phyloP scores from a whole-genome alignment of 2,797 vertebrate species.

The Spatula versicolor region DNA sequence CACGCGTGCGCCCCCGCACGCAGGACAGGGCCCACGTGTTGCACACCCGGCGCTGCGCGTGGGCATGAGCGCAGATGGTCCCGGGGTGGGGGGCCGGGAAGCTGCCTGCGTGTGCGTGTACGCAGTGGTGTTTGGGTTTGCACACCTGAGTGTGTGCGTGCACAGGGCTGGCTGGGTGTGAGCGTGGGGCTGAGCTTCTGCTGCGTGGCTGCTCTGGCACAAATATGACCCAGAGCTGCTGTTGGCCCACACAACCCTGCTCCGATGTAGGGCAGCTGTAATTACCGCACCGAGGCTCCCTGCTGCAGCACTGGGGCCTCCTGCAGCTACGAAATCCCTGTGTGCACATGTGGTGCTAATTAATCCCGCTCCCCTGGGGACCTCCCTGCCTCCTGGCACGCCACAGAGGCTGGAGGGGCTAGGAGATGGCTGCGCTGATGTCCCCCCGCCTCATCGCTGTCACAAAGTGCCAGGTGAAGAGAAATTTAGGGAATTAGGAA shows the following conservation, averaged over 20 bases:
- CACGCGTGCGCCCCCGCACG: background rate
- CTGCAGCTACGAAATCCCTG: background rate
- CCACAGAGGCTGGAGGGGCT: fast-evolving
- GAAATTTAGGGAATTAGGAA: background rate
- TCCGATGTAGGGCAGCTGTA: slow-evolving; percentile 1
- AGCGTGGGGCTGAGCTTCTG: no score
- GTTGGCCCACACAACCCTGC: background rate
- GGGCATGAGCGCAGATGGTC: slow-evolving; percentile 35
- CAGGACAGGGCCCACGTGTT: background rate
- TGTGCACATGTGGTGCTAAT: background rate
- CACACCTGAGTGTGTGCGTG: background rate
- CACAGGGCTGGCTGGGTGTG: background rate
- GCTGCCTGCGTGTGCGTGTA: background rate
- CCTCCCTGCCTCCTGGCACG: background rate
- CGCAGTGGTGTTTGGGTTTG: background rate
- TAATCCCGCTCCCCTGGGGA: background rate
- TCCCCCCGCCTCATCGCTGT: background rate
- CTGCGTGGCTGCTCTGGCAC: no score
- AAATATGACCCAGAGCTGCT: background rate
- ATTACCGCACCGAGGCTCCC: background rate
- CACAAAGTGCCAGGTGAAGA: background rate
- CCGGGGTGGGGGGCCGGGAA: background rate
- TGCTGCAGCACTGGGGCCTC: background rate
- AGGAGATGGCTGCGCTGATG: background rate
- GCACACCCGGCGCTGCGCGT: background rate